These are phyloP conservation scores for Agrypnus murinus DNA, from an alignment of 2,888 invertebrate genomes.

Conservation along the genomic window DNA sequence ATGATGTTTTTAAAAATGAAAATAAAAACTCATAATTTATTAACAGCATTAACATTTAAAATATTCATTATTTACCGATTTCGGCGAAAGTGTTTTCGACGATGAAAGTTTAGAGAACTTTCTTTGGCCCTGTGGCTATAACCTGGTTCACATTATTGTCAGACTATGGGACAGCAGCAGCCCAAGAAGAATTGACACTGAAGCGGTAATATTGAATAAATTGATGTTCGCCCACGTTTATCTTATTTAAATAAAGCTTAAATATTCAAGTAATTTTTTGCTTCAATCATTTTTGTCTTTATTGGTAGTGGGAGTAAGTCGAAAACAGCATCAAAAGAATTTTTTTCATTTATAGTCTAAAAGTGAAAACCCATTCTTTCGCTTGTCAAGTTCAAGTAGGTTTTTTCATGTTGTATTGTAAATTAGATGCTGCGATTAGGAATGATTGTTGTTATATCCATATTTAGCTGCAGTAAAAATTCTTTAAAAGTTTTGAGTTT, in stretches of 20 bases:
- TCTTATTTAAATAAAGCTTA: conserved; percentile 18
- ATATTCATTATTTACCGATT: conserved; percentile 37
- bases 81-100: conserved; percentile 44
- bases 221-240: conserved; percentile 17
- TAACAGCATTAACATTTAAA: conserved; percentile 2
- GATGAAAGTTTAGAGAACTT: conserved; percentile 41
- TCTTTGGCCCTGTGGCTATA: conserved; percentile 51
- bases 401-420: too few relatives aligned
- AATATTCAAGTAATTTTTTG: background rate
- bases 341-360: too few relatives aligned
- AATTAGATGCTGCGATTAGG: too few relatives aligned
- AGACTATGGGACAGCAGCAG: conserved; percentile 1
- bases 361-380: too few relatives aligned
- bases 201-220: conserved; percentile 25
- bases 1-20: background rate
- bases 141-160: conserved; percentile 52
- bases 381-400: too few relatives aligned
- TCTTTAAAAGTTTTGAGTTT: too few relatives aligned
- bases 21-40: background rate
- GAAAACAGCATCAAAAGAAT: background rate
- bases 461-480: too few relatives aligned
- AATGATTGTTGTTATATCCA: too few relatives aligned
- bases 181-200: background rate
- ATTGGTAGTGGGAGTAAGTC: background rate
- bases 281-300: conserved; percentile 22